Percentiles rank a stretch among this genome's conserved stretches.
These are phyloP conservation scores for Clarias laeviceps DNA, from an alignment of 2,797 vertebrate genomes.

Conservation along the genomic window DNA sequence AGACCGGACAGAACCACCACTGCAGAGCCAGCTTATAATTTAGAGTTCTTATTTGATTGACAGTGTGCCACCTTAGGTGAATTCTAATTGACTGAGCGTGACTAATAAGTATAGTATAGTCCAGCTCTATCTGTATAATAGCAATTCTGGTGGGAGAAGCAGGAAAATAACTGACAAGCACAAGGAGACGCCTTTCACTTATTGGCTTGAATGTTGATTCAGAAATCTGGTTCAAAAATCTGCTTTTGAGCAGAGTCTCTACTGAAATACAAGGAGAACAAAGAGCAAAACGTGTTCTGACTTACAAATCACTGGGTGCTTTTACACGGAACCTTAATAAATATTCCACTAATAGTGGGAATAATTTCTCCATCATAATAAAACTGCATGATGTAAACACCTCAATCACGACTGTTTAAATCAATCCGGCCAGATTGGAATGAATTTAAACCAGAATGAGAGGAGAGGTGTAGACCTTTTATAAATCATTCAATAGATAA, in stretches of 20 bases:
- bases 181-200: neutral
- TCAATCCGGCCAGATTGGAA: too few species aligned
- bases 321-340: too few species aligned
- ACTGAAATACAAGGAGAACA: neutral
- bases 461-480: too few species aligned
- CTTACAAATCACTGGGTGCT: neutral
- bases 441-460: too few species aligned
- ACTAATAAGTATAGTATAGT: neutral
- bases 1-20: neutral
- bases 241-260: neutral
- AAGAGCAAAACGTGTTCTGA: neutral
- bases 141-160: neutral
- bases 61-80: neutral
- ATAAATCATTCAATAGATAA: too few species aligned
- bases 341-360: too few species aligned
- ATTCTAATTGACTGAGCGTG: too few species aligned
- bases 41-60: too few species aligned
- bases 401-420: too few species aligned
- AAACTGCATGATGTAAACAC: too few species aligned
- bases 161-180: neutral
- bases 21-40: neutral
- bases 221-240: neutral
- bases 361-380: too few species aligned
- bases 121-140: neutral
- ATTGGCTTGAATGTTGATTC: too few species aligned